Evolutionary conservation across 2,888 invertebrate genomes (phyloP).

Genomic region (Lymantria dispar): DNA sequence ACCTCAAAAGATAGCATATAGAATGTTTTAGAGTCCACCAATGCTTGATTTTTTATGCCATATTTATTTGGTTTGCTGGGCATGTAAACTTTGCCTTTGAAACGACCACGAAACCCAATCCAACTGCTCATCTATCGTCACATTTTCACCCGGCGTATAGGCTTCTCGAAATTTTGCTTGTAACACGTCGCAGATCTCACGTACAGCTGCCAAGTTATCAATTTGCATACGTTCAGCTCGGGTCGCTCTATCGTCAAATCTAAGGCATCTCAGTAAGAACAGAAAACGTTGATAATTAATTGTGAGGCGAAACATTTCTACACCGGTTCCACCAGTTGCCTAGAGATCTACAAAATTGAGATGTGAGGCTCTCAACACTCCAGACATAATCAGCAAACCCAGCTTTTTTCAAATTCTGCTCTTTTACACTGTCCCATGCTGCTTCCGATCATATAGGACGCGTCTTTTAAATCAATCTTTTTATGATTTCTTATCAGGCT

Average conservation of each 20-base stretch:
- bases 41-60: slow-evolving; percentile 9
- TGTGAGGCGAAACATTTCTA: slow-evolving; percentile 7
- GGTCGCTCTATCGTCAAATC: slow-evolving; percentile 8
- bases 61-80: slow-evolving; percentile 12
- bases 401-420: too few species aligned
- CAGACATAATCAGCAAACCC: slow-evolving; percentile 9
- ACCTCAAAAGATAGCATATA: slow-evolving; percentile 12
- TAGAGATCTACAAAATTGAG: slow-evolving; percentile 12
- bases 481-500: too few species aligned
- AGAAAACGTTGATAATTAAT: slow-evolving; percentile 10
- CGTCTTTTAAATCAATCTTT: too few species aligned
- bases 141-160: slow-evolving; percentile 7
- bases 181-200: slow-evolving; percentile 8
- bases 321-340: slow-evolving; percentile 11
- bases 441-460: too few species aligned
- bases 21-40: slow-evolving; percentile 9
- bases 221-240: slow-evolving; percentile 1
- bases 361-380: slow-evolving; percentile 9
- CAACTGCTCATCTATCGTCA: slow-evolving; percentile 12
- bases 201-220: slow-evolving; percentile 9
- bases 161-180: slow-evolving; percentile 6
- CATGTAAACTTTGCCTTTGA: slow-evolving; percentile 10
- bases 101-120: slow-evolving; percentile 9
- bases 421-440: too few species aligned
- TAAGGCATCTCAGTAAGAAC: slow-evolving; percentile 3